These are phyloP conservation scores for Clarias pachynema DNA, from an alignment of 2,797 vertebrate genomes.

Conservation along the genomic window DNA sequence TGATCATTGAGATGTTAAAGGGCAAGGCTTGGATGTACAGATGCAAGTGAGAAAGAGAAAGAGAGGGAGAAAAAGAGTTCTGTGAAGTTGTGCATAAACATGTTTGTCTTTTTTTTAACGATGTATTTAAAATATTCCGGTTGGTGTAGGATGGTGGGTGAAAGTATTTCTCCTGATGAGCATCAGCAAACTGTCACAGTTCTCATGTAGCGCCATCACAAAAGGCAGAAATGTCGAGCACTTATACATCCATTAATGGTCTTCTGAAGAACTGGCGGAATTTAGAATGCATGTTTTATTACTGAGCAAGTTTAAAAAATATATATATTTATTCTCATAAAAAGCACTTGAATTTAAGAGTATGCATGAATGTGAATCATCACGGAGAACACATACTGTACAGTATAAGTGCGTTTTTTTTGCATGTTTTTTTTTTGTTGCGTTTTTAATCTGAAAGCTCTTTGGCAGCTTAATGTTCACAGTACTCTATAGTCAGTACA, in stretches of 20 bases:
- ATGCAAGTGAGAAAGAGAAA: background rate
- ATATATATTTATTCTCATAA: background rate
- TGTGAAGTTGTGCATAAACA: background rate
- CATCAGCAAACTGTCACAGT: background rate
- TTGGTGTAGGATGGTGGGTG: background rate
- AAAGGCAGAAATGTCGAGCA: background rate
- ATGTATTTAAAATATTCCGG: background rate
- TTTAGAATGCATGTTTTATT: background rate
- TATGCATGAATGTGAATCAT: background rate
- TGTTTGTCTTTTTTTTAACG: background rate
- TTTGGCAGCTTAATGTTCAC: background rate
- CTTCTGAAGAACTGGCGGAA: background rate
- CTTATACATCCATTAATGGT: background rate
- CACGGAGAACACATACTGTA: background rate
- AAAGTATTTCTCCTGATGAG: background rate
- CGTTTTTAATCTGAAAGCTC: background rate
- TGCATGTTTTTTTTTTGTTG: background rate
- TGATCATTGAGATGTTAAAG: slow-evolving; percentile 28
- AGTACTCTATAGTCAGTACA: background rate
- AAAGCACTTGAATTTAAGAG: background rate
- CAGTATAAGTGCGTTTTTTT: background rate
- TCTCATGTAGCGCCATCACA: background rate
- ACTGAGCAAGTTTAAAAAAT: background rate
- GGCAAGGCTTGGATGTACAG: background rate
- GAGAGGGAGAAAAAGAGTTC: background rate